phyloP scores from a whole-genome alignment of 2,797 vertebrate genomes.

The Loriculus beryllinus region DNA sequence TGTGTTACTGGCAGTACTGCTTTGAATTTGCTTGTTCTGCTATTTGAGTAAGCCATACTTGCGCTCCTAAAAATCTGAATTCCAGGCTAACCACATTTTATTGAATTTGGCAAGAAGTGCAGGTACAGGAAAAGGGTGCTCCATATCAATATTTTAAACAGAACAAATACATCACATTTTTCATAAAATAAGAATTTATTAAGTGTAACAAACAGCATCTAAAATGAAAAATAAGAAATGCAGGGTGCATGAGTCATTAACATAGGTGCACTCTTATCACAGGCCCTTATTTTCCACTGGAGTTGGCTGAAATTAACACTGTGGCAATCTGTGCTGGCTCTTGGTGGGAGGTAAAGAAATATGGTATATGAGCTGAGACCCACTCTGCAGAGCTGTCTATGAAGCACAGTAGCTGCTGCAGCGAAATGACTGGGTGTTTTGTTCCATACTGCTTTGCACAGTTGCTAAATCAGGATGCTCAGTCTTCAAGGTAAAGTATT shows the following conservation, averaged over 20 bases:
- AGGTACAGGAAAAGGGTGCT: background rate
- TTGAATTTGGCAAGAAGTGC: background rate
- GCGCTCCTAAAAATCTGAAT: background rate
- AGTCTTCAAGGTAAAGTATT: slow-evolving; percentile 8
- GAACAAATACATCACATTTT: background rate
- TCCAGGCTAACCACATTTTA: background rate
- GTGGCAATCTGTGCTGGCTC: slow-evolving; percentile 6
- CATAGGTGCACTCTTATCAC: slow-evolving; percentile 2
- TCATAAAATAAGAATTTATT: slow-evolving; percentile 48
- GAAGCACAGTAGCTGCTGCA: background rate
- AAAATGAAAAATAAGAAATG: slow-evolving; percentile 18
- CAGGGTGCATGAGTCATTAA: slow-evolving; percentile 19
- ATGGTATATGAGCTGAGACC: background rate
- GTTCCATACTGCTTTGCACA: background rate
- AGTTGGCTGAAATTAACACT: slow-evolving; percentile 1
- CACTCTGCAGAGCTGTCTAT: background rate
- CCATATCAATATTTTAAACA: background rate
- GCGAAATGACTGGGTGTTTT: background rate
- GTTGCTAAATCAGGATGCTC: background rate
- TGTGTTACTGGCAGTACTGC: background rate
- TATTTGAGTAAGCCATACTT: background rate
- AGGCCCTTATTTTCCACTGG: slow-evolving; percentile 4
- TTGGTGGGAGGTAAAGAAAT: background rate
- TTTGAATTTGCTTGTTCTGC: slow-evolving; percentile 3
- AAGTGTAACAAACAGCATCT: background rate